phyloP scores from a whole-genome alignment of 1,140 invertebrate species.

The Cryptotermes secundus region DNA sequence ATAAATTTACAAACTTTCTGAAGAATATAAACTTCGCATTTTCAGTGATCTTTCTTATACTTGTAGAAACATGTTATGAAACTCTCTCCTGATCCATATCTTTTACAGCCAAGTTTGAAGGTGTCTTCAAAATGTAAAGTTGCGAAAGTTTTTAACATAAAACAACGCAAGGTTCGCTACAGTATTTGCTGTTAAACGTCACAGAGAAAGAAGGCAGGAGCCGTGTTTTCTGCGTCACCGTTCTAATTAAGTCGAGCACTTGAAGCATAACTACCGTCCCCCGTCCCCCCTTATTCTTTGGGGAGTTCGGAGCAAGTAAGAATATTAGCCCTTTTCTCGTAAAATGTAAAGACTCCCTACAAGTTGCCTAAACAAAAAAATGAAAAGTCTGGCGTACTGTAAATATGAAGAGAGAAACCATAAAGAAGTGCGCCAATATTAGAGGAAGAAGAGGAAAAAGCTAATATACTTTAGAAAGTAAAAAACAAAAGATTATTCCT shows the following conservation, averaged over 20 bases:
- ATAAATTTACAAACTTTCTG: no score
- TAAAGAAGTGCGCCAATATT: constrained; percentile 3
- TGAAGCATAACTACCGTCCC: neutral
- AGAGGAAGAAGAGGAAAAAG: neutral
- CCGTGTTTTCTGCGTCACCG: neutral
- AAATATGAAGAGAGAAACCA: constrained; percentile 6
- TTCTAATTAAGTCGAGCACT: constrained; percentile 13
- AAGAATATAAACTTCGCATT: neutral
- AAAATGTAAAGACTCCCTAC: constrained; percentile 2
- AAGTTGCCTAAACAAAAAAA: constrained; percentile 13
- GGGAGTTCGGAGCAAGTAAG: neutral
- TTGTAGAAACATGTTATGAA: neutral
- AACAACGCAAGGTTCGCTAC: neutral
- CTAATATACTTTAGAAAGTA: constrained; percentile 12
- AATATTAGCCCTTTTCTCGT: constrained; percentile 7
- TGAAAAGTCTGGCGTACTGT: neutral
- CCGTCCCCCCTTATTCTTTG: neutral
- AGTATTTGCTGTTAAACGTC: constrained; percentile 12
- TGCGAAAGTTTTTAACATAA: neutral
- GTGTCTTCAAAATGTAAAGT: neutral
- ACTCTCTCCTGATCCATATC: neutral
- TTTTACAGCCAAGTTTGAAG: neutral
- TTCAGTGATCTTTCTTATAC: neutral
- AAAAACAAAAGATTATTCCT: constrained; percentile 1
- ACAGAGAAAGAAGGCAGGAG: neutral